These are phyloP conservation scores for Pomatorhinus ruficollis DNA, from an alignment of 2,113 vertebrate genomes.

Conservation along the genomic window DNA sequence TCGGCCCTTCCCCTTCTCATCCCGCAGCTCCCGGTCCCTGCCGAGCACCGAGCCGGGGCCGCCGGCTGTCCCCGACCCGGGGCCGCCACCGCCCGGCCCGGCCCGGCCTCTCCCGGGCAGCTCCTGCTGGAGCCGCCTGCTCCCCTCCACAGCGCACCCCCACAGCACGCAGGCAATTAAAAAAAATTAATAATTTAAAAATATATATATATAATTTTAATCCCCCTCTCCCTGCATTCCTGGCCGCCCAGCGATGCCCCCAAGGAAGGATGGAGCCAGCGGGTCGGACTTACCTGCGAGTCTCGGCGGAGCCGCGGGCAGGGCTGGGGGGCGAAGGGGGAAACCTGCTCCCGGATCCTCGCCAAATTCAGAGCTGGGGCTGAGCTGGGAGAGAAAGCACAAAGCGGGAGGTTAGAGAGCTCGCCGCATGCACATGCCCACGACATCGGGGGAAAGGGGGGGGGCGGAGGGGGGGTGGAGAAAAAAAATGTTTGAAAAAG, in stretches of 20 bases:
- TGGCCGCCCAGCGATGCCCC: not conserved
- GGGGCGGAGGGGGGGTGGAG: not conserved
- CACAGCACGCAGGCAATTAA: fast-evolving
- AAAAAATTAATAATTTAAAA: not conserved
- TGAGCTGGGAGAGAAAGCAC: constrained; percentile 74
- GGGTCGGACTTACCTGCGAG: constrained; percentile 73
- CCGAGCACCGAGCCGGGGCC: not conserved
- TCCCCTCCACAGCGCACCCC: not conserved
- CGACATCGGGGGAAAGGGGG: not conserved
- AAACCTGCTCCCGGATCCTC: constrained; percentile 49
- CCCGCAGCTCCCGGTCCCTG: not conserved
- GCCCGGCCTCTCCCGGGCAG: not conserved
- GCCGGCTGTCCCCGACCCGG: not conserved
- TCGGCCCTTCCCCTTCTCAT: not conserved
- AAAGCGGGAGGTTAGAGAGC: constrained; percentile 74
- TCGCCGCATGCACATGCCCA: constrained; percentile 58
- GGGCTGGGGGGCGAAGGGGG: not conserved
- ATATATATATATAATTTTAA: not conserved
- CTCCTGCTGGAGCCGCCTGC: not conserved
- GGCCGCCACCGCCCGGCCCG: not conserved
- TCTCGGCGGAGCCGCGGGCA: constrained; percentile 20
- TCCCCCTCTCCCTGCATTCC: not conserved
- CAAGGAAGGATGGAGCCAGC: not conserved
- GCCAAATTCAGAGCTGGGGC: constrained; percentile 52
- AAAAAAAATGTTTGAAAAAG: constrained; percentile 41